Evolutionary conservation across 1,140 invertebrate genomes (phyloP).

Genomic region (Akabosia matsudoensis): DNA sequence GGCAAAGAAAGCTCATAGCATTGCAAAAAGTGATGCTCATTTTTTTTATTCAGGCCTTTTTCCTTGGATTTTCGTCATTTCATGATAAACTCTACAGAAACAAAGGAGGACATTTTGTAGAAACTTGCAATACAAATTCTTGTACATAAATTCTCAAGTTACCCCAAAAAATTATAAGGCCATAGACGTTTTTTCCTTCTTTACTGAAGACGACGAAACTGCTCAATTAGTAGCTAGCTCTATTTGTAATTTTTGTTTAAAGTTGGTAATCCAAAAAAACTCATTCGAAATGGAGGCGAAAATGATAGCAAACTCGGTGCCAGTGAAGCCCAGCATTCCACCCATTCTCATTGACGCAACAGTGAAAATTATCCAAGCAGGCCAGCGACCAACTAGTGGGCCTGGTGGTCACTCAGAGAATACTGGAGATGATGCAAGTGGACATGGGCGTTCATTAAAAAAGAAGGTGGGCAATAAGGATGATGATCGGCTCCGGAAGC

Average conservation of each 20-base stretch:
- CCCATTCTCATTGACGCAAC: conserved; percentile 37
- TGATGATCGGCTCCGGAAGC: neutral
- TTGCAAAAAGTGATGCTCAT: too few species aligned
- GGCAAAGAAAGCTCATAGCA: too few species aligned
- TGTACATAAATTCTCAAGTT: too few species aligned
- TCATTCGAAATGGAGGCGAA: conserved; percentile 7
- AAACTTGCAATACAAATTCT: too few species aligned
- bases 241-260: neutral
- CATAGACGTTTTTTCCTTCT: too few species aligned
- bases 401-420: neutral
- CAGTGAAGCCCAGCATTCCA: conserved; percentile 30
- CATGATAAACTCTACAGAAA: too few species aligned
- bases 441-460: neutral
- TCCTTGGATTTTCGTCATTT: too few species aligned
- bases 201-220: too few species aligned
- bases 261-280: neutral
- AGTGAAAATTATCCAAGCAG: conserved; percentile 34
- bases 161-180: too few species aligned
- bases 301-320: conserved; percentile 6
- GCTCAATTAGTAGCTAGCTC: neutral
- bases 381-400: conserved; percentile 25
- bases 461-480: neutral
- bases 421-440: too few species aligned
- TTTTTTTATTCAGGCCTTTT: too few species aligned
- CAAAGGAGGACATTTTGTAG: too few species aligned